phyloP scores from a whole-genome alignment of 2,797 vertebrate genomes.

The Danio aesculapii region DNA sequence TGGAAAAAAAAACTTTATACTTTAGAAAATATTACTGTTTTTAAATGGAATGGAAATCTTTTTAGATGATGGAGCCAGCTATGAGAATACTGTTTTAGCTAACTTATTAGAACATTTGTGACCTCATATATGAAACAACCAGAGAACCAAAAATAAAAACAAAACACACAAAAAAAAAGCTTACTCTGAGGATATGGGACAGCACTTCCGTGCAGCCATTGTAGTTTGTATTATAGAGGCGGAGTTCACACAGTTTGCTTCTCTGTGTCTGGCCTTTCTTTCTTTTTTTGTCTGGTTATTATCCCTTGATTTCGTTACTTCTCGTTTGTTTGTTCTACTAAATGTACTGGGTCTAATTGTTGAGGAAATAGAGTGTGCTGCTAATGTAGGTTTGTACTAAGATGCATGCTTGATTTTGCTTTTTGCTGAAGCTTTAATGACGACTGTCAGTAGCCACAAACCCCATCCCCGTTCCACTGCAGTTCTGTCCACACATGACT shows the following conservation, averaged over 20 bases:
- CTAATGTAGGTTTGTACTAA: constrained; percentile 88
- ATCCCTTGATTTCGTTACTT: constrained; percentile 62
- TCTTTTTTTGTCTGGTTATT: constrained; percentile 71
- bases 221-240: constrained; percentile 88
- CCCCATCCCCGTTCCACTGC: constrained; percentile 65
- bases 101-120: constrained; percentile 93
- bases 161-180: constrained; percentile 50
- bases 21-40: constrained; percentile 98
- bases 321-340: constrained; percentile 70
- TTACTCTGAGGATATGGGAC: constrained; percentile 66
- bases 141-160: constrained; percentile 85
- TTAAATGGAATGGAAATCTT: constrained; percentile 86
- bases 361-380: constrained; percentile 94
- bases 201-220: constrained; percentile 80
- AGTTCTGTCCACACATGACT: constrained; percentile 62
- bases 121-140: constrained; percentile 80
- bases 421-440: constrained; percentile 90
- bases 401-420: constrained; percentile 89
- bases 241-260: constrained; percentile 79
- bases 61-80: constrained; percentile 87
- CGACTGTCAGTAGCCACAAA: constrained; percentile 85
- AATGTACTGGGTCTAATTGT: constrained; percentile 81
- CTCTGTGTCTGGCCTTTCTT: constrained; percentile 76
- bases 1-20: constrained; percentile 98
- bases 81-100: constrained; percentile 93